Evolutionary conservation across 2,888 invertebrate genomes (phyloP).

Genomic region (Seira sanloemensis): DNA sequence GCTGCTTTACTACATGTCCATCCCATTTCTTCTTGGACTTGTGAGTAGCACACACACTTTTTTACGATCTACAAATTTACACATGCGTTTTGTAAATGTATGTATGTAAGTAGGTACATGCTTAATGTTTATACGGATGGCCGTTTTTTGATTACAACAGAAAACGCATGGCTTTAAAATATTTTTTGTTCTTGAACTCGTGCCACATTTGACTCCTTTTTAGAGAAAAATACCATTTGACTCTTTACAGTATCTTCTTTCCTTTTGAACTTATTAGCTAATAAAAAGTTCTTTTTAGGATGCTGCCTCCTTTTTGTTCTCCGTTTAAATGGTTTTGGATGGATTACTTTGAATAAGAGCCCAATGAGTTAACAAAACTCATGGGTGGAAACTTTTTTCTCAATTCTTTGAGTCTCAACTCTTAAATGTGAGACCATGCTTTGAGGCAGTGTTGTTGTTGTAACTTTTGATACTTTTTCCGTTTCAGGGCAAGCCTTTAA

Average conservation of each 20-base stretch:
- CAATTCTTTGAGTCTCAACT: conserved; percentile 5
- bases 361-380: conserved; percentile 57
- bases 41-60: not conserved
- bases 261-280: conserved; percentile 37
- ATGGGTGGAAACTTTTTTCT: conserved; percentile 52
- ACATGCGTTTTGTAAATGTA: too few relatives aligned
- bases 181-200: conserved; percentile 35
- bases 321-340: conserved; percentile 32
- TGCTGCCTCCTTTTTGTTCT: conserved; percentile 15
- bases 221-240: conserved; percentile 20
- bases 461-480: too few relatives aligned
- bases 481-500: too few relatives aligned
- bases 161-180: not conserved
- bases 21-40: not conserved
- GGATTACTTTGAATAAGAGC: conserved; percentile 39
- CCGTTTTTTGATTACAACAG: not conserved
- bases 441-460: too few relatives aligned
- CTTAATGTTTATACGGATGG: not conserved
- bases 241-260: too few relatives aligned
- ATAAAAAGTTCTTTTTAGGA: conserved; percentile 32
- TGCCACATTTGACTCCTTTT: conserved; percentile 57
- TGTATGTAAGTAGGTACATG: too few relatives aligned
- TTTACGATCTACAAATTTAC: too few relatives aligned
- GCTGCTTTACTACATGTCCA: not conserved
- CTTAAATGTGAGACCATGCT: too few relatives aligned